These are phyloP conservation scores for Odontocolon sp. DNA, from an alignment of 2,888 invertebrate species.

Conservation along the genomic window DNA sequence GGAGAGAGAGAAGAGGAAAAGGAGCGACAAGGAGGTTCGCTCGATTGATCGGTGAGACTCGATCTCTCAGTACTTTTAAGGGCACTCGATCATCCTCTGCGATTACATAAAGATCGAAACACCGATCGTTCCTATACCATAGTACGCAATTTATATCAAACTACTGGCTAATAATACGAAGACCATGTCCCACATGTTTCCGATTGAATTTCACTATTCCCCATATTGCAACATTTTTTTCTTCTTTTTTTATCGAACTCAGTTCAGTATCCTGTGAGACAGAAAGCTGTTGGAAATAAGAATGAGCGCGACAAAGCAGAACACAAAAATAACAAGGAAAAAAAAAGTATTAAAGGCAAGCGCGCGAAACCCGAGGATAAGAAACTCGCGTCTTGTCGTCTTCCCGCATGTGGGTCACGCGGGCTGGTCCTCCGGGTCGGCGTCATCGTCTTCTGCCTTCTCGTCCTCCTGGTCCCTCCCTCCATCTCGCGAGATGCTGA, in stretches of 20 bases:
- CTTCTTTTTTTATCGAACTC: constrained; percentile 3
- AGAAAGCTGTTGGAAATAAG: neutral
- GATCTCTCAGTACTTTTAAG: constrained; percentile 29
- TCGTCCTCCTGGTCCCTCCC: constrained; percentile 2
- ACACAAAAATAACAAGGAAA: neutral
- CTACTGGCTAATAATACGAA: constrained; percentile 1
- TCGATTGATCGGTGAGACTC: constrained; percentile 7
- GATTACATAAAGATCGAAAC: constrained; percentile 20
- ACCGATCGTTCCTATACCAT: constrained; percentile 24
- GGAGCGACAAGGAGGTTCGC: neutral
- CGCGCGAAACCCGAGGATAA: constrained; percentile 22
- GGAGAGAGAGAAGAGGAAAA: neutral
- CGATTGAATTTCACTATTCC: neutral
- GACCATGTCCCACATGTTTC: neutral
- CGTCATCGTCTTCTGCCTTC: constrained; percentile 31
- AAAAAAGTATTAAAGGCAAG: constrained; percentile 27
- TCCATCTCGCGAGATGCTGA: constrained; percentile 50
- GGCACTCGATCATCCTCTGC: constrained; percentile 30
- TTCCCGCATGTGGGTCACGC: constrained; percentile 45
- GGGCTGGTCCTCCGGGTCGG: constrained; percentile 28
- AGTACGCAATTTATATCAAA: neutral
- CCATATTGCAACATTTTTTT: constrained; percentile 5
- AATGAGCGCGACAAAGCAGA: neutral
- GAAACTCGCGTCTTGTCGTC: constrained; percentile 19
- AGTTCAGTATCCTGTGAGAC: constrained; percentile 14